Evolutionary conservation across 2,797 vertebrate genomes (phyloP).

Genomic region (Schizopygopsis malacanthus): DNA sequence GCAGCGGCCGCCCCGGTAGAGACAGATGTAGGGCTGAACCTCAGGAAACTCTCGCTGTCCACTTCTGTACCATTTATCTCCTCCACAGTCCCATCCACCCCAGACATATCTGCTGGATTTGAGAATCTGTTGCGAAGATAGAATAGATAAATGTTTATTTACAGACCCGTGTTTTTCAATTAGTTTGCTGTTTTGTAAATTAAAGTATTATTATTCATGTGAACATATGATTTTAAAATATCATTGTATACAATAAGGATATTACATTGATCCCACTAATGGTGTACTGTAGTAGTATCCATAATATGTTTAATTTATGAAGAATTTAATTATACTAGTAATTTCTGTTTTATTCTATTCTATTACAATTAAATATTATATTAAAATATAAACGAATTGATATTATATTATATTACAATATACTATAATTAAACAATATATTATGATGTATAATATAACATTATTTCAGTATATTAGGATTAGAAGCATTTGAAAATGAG

Average conservation of each 20-base stretch:
- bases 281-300: no score
- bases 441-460: background rate
- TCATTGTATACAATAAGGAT: background rate
- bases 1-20: constrained; percentile 85
- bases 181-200: background rate
- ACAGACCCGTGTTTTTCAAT: background rate
- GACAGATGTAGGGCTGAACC: constrained; percentile 86
- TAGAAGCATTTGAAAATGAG: background rate
- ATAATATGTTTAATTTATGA: no score
- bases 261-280: background rate
- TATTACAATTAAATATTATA: background rate
- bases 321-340: background rate
- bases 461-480: background rate
- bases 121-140: constrained; percentile 1
- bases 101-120: constrained; percentile 79
- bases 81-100: constrained; percentile 75
- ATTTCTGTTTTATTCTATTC: background rate
- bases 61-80: constrained; percentile 72
- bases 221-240: background rate
- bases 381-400: background rate
- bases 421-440: background rate
- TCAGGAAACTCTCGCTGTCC: constrained; percentile 88
- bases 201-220: background rate
- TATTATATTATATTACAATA: background rate
- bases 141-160: background rate